phyloP scores from a whole-genome alignment of 64 coral and sea anemone genomes.

The Acropora tenuis region DNA sequence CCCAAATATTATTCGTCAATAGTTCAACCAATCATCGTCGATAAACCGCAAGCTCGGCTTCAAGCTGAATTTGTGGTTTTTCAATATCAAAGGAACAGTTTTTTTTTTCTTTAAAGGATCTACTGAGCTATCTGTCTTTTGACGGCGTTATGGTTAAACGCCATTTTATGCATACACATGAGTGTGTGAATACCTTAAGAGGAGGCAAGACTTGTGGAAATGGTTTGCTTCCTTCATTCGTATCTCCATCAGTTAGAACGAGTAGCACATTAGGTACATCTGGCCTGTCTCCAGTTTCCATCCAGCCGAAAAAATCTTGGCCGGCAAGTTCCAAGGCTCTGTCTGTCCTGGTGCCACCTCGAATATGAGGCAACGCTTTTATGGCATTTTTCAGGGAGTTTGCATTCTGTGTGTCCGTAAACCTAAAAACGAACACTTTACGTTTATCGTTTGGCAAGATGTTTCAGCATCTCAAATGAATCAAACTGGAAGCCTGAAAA shows the following conservation, averaged over 20 bases:
- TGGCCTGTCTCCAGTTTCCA: conserved; percentile 6
- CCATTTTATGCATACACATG: not conserved
- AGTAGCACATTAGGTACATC: conserved; percentile 23
- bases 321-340: conserved; percentile 25
- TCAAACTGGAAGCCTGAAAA: too few relatives aligned
- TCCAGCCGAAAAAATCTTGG: conserved; percentile 19
- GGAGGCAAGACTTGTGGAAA: not conserved
- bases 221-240: conserved; percentile 11
- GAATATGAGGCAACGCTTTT: not conserved
- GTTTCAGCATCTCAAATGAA: too few relatives aligned
- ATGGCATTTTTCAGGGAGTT: not conserved
- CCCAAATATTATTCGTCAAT: too few relatives aligned
- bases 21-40: too few relatives aligned
- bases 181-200: not conserved
- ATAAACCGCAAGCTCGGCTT: too few relatives aligned
- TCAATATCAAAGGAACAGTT: too few relatives aligned
- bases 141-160: too few relatives aligned
- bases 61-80: too few relatives aligned
- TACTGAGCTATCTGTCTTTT: too few relatives aligned
- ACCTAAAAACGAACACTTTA: not conserved
- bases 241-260: conserved; percentile 31
- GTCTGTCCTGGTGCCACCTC: conserved; percentile 33
- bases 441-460: not conserved
- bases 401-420: not conserved
- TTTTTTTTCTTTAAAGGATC: too few relatives aligned